Base-by-base conservation (phyloP, 2,888 invertebrate genomes). In the Polymixis lichenea region DNA sequence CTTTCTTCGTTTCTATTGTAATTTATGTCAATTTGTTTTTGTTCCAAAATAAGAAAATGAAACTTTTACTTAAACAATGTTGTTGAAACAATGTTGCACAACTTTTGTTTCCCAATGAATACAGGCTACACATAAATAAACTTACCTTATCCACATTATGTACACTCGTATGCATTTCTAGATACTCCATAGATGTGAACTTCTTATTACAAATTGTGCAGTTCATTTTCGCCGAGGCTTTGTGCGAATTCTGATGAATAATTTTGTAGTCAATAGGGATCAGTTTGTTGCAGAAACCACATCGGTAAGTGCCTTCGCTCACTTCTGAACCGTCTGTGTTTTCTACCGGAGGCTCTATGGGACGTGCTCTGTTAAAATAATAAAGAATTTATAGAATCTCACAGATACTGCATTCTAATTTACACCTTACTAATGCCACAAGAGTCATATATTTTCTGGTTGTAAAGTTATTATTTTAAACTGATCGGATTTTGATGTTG, bases 151-250 rank as follows among this genome's bases (percentile, higher is more conserved):
- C 96, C 62, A 94, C 90, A 83, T 93, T 95, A 92, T 98, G 98
- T 51, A 98, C 98, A 85, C 97, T 97, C 91, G 97, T 97, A 90
- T 98, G 98, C 98, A 98, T 98, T 25, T 97, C 97, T 38, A 98
- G 93, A 91, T 97, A 98, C 43, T 97, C 97, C 28, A 95, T 91
- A 0, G 97, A 97, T 58, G 96, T 97, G 86, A 98, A 98, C 87
- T 98, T 97, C 80, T 97, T 97, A 89, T 98, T 98, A 88, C 98
- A 98, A 25, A 97, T 97, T 17, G 97, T 94, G 86, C 98, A 98
- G 86, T 97, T 96, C 86, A 96, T 96, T 77, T 96, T 97, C 2
- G 97, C 96, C 19, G 96, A 96, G 38, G 95, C 94, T 86, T 97
- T 97, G 90, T 98, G 98, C 70, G 97, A 97, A 75, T 97, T 97